A percentile compares a stretch with the other conserved stretches of the same genome.
These are phyloP conservation scores for Cataglyphis livida DNA, from an alignment of 2,888 invertebrate species.

Conservation along the genomic window DNA sequence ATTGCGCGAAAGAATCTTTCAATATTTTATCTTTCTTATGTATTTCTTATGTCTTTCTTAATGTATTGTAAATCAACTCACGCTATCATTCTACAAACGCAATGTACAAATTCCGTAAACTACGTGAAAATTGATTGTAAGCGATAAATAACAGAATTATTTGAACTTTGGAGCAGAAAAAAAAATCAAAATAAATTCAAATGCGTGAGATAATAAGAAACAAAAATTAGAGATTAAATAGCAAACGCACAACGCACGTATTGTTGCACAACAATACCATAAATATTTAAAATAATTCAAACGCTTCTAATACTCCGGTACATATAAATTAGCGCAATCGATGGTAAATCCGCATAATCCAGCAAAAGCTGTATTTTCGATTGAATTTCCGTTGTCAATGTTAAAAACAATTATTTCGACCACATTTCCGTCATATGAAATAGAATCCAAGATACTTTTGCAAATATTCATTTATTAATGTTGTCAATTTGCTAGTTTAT, in stretches of 20 bases:
- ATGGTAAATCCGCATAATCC: conserved; percentile 11
- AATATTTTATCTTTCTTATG: not conserved
- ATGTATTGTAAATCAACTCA: not conserved
- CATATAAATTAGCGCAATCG: conserved; percentile 24
- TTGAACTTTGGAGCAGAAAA: not conserved
- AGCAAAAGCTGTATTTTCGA: not conserved
- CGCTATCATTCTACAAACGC: not conserved
- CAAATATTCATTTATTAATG: not conserved
- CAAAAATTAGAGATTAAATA: conserved; percentile 12
- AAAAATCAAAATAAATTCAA: not conserved
- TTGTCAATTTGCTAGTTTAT: not conserved
- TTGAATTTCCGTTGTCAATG: conserved; percentile 6
- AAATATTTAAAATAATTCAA: not conserved
- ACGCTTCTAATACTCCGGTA: conserved; percentile 14
- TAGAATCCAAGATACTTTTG: not conserved
- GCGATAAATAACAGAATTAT: not conserved
- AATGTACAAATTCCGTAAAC: not conserved
- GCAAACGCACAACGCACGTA: not conserved
- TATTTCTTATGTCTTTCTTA: not conserved
- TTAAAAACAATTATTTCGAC: conserved; percentile 18
- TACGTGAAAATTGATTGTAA: not conserved
- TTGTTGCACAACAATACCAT: not conserved
- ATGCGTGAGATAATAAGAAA: not conserved
- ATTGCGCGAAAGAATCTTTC: not conserved
- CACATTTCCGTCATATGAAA: not conserved